Evolutionary conservation across 2,888 invertebrate genomes (phyloP).

Genomic region (Ommatoiulus sabulosus): DNA sequence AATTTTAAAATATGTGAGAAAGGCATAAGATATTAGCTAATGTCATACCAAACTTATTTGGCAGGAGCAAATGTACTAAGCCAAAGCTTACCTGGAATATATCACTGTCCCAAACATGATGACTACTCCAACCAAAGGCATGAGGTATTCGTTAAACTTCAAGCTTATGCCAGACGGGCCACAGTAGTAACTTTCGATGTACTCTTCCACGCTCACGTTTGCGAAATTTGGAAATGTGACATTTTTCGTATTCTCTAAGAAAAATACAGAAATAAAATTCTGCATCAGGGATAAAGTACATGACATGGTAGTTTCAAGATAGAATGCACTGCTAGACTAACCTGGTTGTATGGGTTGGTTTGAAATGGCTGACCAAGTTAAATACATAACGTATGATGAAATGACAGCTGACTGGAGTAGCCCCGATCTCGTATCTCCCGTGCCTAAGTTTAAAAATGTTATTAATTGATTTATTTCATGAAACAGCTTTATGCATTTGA

Average conservation of each 20-base stretch:
- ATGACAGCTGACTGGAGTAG: constrained; percentile 69
- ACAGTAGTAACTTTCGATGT: constrained; percentile 61
- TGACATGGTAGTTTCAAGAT: neutral
- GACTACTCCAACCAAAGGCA: constrained; percentile 68
- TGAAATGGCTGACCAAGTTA: constrained; percentile 70
- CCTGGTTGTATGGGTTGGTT: constrained; percentile 66
- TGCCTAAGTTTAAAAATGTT: constrained; percentile 48
- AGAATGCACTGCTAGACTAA: neutral
- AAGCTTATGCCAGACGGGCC: constrained; percentile 62
- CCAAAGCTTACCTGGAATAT: constrained; percentile 63
- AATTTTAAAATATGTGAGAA: constrained; percentile 49
- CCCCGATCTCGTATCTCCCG: constrained; percentile 65
- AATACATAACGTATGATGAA: constrained; percentile 68
- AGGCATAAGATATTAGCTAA: neutral
- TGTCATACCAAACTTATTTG: neutral
- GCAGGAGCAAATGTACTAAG: neutral
- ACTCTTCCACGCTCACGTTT: constrained; percentile 1
- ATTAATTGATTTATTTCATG: too few species aligned
- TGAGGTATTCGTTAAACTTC: constrained; percentile 64
- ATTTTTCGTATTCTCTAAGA: neutral
- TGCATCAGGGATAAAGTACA: neutral
- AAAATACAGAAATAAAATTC: neutral
- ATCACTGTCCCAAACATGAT: constrained; percentile 68
- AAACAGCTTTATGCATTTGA: too few species aligned
- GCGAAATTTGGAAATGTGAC: neutral